Evolutionary conservation across 53 echinoderm and acorn worm genomes (phyloP).

Genomic region (Antedon mediterranea): DNA sequence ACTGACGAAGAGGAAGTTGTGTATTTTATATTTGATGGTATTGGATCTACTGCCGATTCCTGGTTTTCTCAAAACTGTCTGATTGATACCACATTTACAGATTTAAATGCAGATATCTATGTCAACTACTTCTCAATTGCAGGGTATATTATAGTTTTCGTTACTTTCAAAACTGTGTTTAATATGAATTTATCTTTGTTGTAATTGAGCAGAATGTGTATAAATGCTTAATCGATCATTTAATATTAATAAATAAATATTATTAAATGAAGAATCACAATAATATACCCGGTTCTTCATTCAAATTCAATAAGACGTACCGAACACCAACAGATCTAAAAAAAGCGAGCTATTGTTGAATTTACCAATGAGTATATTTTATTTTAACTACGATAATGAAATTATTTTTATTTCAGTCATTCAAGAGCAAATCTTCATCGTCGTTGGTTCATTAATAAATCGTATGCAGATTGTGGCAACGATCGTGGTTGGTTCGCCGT

Average conservation of each 20-base stretch:
- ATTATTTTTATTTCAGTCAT: not conserved
- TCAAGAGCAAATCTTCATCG: not conserved
- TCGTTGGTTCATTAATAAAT: not conserved
- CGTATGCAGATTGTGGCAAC: not conserved
- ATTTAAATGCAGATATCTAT: not conserved
- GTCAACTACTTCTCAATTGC: conserved; percentile 26
- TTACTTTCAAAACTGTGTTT: not conserved
- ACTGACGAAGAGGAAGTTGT: conserved; percentile 16
- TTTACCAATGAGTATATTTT: no score
- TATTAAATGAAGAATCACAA: no score
- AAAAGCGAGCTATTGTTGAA: no score
- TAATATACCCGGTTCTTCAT: no score
- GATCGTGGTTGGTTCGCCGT: not conserved
- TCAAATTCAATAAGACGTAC: no score
- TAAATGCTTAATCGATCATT: no score
- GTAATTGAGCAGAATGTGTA: no score
- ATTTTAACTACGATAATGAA: no score
- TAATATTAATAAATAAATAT: no score
- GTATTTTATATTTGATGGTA: conserved; percentile 39
- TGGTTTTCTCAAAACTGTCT: conserved; percentile 27
- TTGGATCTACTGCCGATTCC: conserved; percentile 3
- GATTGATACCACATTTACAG: conserved; percentile 16
- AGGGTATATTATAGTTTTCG: conserved; percentile 11
- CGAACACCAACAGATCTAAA: no score
- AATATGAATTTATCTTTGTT: no score